phyloP scores from a whole-genome alignment of 1,140 invertebrate genomes.

The Lordiphosa mommai region DNA sequence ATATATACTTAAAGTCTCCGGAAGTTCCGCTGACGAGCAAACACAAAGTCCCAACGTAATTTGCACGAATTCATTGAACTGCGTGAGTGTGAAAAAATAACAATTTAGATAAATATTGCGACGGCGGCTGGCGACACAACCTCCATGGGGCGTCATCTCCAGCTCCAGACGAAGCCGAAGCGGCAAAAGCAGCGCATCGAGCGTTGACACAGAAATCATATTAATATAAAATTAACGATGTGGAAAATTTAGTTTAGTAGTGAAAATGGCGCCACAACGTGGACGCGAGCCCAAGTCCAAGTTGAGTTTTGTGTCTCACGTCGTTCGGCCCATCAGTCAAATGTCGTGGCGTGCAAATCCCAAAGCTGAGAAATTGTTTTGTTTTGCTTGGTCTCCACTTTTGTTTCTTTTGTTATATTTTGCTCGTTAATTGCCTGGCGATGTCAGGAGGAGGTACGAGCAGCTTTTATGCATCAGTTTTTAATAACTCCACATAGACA shows the following conservation, averaged over 20 bases:
- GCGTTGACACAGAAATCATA: constrained; percentile 79
- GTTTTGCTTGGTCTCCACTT: constrained; percentile 47
- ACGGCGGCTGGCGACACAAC: constrained; percentile 57
- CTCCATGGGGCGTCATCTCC: constrained; percentile 54
- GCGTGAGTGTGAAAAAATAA: constrained; percentile 80
- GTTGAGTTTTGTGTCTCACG: constrained; percentile 53
- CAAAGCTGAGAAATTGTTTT: constrained; percentile 61
- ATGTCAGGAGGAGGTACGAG: not conserved
- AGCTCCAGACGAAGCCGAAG: constrained; percentile 46
- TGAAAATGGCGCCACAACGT: constrained; percentile 56
- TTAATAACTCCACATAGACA: constrained; percentile 39
- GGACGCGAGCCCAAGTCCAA: constrained; percentile 17
- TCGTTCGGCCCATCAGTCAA: constrained; percentile 69
- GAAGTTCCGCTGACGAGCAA: constrained; percentile 41
- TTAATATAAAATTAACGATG: constrained; percentile 80
- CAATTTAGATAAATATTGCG: constrained; percentile 80
- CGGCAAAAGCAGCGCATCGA: constrained; percentile 53
- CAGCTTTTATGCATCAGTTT: constrained; percentile 4
- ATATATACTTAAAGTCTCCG: constrained; percentile 66
- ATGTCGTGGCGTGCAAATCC: constrained; percentile 65
- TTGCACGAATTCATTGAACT: constrained; percentile 80
- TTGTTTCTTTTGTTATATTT: constrained; percentile 21
- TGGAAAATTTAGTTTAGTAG: constrained; percentile 80
- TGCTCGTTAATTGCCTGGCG: constrained; percentile 53
- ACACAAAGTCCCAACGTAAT: constrained; percentile 79